Percentiles rank a stretch among this genome's conserved stretches.
Evolutionary conservation across 1,140 invertebrate species (phyloP).

Genomic region (Vanessa atalanta): DNA sequence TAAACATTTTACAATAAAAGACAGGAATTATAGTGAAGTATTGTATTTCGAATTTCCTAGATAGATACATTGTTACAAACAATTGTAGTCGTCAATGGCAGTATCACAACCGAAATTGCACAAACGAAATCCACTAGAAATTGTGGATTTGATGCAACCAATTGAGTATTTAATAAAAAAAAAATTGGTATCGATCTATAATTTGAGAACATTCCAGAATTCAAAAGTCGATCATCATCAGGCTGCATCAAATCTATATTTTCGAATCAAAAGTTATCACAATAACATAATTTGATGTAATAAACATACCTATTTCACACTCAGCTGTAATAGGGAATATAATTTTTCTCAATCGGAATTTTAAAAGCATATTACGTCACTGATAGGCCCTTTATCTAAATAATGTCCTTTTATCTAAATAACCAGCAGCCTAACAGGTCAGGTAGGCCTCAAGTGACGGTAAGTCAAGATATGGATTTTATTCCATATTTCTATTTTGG

Average conservation of each 20-base stretch:
- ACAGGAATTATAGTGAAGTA: conserved; percentile 27
- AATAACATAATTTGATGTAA: neutral
- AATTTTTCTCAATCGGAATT: neutral
- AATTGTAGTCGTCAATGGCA: conserved; percentile 33
- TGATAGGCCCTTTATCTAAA: no score
- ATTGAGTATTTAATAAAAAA: neutral
- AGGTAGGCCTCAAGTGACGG: neutral
- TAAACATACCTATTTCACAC: conserved; percentile 4
- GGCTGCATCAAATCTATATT: conserved; percentile 13
- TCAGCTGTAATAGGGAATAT: neutral
- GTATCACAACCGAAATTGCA: conserved; percentile 37
- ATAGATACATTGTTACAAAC: conserved; percentile 32
- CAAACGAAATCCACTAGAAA: conserved; percentile 19
- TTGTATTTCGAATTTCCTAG: conserved; percentile 36
- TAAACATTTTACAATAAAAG: conserved; percentile 12
- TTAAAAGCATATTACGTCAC: neutral
- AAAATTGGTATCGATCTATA: neutral
- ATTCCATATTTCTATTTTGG: conserved; percentile 10
- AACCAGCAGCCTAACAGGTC: neutral
- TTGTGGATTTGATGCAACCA: conserved; percentile 15
- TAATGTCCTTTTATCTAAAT: neutral
- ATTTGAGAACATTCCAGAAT: neutral
- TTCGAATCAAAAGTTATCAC: conserved; percentile 7
- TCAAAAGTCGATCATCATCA: neutral
- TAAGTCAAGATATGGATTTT: neutral